Base-by-base conservation (phyloP, 2,113 vertebrate genomes). In the Phalacrocorax aristotelis region DNA sequence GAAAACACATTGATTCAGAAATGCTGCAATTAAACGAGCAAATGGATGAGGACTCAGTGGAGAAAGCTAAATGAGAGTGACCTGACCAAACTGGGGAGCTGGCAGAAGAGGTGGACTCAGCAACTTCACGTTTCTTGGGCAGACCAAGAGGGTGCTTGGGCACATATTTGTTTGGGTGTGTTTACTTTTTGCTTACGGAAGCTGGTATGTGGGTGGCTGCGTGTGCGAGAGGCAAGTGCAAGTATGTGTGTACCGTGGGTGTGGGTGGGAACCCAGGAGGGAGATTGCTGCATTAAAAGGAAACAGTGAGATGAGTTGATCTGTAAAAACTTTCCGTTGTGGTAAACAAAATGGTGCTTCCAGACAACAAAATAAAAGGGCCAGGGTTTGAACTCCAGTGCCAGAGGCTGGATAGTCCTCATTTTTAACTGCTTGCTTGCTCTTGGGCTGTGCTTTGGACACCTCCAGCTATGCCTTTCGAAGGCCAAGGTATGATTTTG, bases 51-150 rank as follows among this genome's bases (percentile, higher is more conserved):
- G 42, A 6, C 3, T 2, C 30, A 1, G 81, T 6, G 58, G 22
- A 65, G 49, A 44, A 27, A 77, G 68, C 46, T 70, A 38, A 52
- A 58, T 7, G 68, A 15, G 36, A 29, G 19, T 1, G 38, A 21
- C 1, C 8, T 42, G 49, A 30, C 57, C 66, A 51, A 42, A 26
- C n/a, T 18, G 71, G 58, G 30, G 18, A 69, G 54, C 11, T 54
- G 32, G 22, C 13, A 40, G 13, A 61, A 60, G 49, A 34, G 58
- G 7, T 30, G 36, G 22, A 34, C 44, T 34, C 68, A 9, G 62
- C 23, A 9, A 2, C 6, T 79, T 51, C 2, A 3, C 0, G 0
- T 16, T n/a, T 76, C 34, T 36, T 34, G 66, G 27, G 42, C 23
- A 65, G 55, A 48, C 58, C 20, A 2, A 3, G 26, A 61, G 23